phyloP scores from a whole-genome alignment of 2,888 invertebrate genomes.

The Sinelater perroti region DNA sequence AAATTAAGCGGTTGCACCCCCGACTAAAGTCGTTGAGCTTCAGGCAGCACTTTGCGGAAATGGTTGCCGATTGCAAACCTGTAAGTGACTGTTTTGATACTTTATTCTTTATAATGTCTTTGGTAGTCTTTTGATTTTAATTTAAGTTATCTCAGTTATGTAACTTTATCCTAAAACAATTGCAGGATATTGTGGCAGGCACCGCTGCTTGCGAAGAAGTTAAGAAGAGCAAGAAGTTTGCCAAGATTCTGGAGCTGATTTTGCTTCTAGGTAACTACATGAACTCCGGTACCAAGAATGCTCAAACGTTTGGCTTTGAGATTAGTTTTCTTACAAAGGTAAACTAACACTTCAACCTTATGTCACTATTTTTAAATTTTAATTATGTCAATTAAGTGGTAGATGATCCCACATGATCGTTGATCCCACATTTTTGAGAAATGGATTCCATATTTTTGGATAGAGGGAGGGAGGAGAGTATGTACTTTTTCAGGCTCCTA shows the following conservation, averaged over 20 bases:
- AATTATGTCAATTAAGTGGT: too few relatives aligned
- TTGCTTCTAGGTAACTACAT: conserved; percentile 94
- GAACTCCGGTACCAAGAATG: conserved; percentile 95
- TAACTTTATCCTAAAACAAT: too few relatives aligned
- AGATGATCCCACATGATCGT: too few relatives aligned
- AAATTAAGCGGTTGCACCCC: conserved; percentile 86
- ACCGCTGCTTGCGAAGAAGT: conserved; percentile 96
- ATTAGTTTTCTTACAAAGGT: conserved; percentile 95
- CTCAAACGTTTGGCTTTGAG: conserved; percentile 95
- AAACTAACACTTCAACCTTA: too few relatives aligned
- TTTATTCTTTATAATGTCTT: neutral
- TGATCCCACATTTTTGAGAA: too few relatives aligned
- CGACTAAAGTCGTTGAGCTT: conserved; percentile 90
- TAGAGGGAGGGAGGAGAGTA: too few relatives aligned
- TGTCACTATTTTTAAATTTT: neutral
- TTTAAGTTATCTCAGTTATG: neutral
- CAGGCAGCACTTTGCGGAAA: conserved; percentile 85
- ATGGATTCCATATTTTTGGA: too few relatives aligned
- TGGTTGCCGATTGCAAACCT: conserved; percentile 87
- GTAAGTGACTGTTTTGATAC: conserved; percentile 62
- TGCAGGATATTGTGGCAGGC: conserved; percentile 88
- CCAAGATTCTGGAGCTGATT: conserved; percentile 87
- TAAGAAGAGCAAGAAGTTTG: conserved; percentile 87
- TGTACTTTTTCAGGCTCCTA: too few relatives aligned
- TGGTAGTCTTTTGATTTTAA: neutral